Evolutionary conservation across 2,113 vertebrate genomes (phyloP), one percentile per base, ranked within the genome.

Genomic region (Trogon surrucura): DNA sequence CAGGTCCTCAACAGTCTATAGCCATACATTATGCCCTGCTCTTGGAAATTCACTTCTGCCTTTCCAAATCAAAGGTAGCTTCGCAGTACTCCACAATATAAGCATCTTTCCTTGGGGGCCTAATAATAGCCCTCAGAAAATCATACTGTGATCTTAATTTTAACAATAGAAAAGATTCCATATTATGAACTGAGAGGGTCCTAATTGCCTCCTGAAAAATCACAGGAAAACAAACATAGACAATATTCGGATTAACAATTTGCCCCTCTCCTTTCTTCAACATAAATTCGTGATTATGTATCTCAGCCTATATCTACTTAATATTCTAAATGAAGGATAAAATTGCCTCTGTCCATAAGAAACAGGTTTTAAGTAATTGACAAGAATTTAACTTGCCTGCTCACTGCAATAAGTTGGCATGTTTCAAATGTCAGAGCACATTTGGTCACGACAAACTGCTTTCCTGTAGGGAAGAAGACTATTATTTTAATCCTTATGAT

Each of bases 401-500:
- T 93, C 56, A 85, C 26, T 88, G 85, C 88, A 88, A 14, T 85
- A 85, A 80, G 6, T 32, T 95, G 82, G 70, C 44, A 74, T 85
- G 81, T 92, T 93, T 89, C 87, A 93, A 95, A 91, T 65, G 72
- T 96, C 92, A 96, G 51, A 81, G 82, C 92, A 72, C 74, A 95
- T 86, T 48, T 72, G 45, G 67, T 74, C 85, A 94, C 50, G 82
- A 78, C 29, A 80, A 94, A 91, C 23, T 86, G 90, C 72, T 69
- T 92, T 93, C 60, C 92, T 91, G 61, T 79, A 94, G 84, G 89
- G 75, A 88, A 92, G 56, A 94, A 27, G 32, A 83, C 75, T 91
- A 90, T 80, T 93, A 95, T 89, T 91, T 95, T 95, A 96, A 95
- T 96, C 80, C 72, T 89, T 41, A 66, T 58, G 71, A 81, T 80